phyloP scores from a whole-genome alignment of 2,888 invertebrate species.

The Drosophila peninsularis region DNA sequence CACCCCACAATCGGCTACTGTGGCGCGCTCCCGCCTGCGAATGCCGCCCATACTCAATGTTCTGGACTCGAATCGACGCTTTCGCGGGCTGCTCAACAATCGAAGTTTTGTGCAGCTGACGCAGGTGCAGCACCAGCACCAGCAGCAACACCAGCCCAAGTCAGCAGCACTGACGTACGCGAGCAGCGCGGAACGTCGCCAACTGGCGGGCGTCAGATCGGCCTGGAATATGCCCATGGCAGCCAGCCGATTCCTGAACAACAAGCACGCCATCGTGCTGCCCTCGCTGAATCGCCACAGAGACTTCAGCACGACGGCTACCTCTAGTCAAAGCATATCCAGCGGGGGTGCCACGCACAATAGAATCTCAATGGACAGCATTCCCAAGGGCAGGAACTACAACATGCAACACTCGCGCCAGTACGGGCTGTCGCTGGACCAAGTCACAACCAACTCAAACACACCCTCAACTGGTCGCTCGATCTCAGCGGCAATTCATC shows the following conservation, averaged over 20 bases:
- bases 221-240: constrained; percentile 79
- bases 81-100: constrained; percentile 75
- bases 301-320: constrained; percentile 54
- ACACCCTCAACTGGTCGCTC: constrained; percentile 81
- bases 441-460: constrained; percentile 60
- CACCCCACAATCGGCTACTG: constrained; percentile 67
- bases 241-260: constrained; percentile 75
- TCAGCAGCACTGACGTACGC: constrained; percentile 77
- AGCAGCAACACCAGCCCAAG: constrained; percentile 76
- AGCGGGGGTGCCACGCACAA: constrained; percentile 51
- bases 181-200: constrained; percentile 51
- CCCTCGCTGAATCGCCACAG: constrained; percentile 77
- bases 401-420: constrained; percentile 31
- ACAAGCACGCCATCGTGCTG: constrained; percentile 80
- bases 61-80: constrained; percentile 78
- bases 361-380: constrained; percentile 27
- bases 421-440: constrained; percentile 34
- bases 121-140: constrained; percentile 74
- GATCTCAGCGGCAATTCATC: constrained; percentile 82
- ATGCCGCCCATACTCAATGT: constrained; percentile 84
- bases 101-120: constrained; percentile 83
- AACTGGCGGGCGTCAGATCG: constrained; percentile 55
- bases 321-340: constrained; percentile 58
- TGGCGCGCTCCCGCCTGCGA: constrained; percentile 59
- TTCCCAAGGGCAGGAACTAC: not conserved